Evolutionary conservation across 2,113 vertebrate genomes (phyloP), one percentile per base, ranked within the genome.

Genomic region (Archilochus colubris): DNA sequence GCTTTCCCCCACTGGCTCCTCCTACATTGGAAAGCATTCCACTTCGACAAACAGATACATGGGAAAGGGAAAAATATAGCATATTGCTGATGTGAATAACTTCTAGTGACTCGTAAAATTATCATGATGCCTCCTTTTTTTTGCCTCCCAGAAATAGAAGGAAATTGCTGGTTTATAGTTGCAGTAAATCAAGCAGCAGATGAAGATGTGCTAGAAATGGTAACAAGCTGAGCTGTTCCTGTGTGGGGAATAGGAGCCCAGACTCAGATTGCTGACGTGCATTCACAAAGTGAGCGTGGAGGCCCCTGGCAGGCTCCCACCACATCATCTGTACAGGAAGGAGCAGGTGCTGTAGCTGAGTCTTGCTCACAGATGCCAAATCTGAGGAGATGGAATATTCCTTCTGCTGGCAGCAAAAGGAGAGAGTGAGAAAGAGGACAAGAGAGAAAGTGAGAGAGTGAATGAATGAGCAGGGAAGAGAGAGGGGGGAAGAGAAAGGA

Each of bases 181-280:
- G 46, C 62, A 68, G 53, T 85, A 96, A 91, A 93, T 76, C 87
- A 93, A 93, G 82, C 36, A 82, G 75, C 75, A 73, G 88, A 82
- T 68, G 83, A 92, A 82, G 79, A 89, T 85, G 36, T 88, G 70
- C 63, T 94, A 66, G 82, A 95, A 95, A 91, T 50, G 55, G 75
- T 40, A 89, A 95, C 55, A 62, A 86, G 76, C 64, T 91, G 85
- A 94, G 78, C 30, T 91, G 82, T 69, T 89, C 57, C 67, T 54
- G 67, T 75, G 69, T 44, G 59, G 36, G 58, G 69, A 84, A 43
- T 20, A 17, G 43, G 54, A 76, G 9, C 62, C 46, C 40, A 82
- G 70, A 80, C 36, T 79, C 93, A 76, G 51, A n/a, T 25, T 89
- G 74, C 58, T 87, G 70, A 89, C 7, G 6, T 61, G 36, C 36